Conservation (phyloP, 1,140 invertebrate species). For the Drosophila nasuta region DNA sequence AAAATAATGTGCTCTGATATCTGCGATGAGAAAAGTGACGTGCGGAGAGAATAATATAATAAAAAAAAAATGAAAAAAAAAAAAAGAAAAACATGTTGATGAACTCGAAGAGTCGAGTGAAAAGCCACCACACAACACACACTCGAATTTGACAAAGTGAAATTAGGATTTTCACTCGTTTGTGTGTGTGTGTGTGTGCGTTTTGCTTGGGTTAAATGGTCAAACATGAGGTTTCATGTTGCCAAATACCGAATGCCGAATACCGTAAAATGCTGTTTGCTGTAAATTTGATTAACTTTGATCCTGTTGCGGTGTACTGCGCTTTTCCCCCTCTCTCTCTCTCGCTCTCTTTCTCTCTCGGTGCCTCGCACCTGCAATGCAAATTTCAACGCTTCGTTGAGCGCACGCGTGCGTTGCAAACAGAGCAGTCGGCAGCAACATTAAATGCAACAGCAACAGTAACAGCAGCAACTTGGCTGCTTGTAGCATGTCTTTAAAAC, state of each 20-base stretch:
- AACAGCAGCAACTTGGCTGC: slow-evolving; percentile 12
- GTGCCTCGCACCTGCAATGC: slow-evolving; percentile 36
- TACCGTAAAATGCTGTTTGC: neutral
- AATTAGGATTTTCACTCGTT: slow-evolving; percentile 11
- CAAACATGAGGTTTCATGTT: slow-evolving; percentile 1
- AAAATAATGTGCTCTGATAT: neutral
- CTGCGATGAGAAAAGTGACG: neutral
- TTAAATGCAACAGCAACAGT: neutral
- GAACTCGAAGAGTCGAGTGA: neutral
- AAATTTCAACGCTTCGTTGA: slow-evolving; percentile 33
- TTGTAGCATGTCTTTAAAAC: slow-evolving; percentile 36
- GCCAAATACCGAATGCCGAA: neutral
- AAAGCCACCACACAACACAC: neutral
- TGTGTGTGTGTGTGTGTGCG: too few relatives aligned
- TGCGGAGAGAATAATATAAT: neutral
- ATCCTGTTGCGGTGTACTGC: slow-evolving; percentile 17
- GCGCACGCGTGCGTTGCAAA: slow-evolving; percentile 22
- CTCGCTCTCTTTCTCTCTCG: too few relatives aligned
- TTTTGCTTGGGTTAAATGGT: slow-evolving; percentile 14
- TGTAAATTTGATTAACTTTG: slow-evolving; percentile 2
- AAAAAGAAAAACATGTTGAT: neutral
- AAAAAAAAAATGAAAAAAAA: neutral
- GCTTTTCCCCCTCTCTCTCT: too few relatives aligned
- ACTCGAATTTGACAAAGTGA: slow-evolving; percentile 1
- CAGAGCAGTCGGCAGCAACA: neutral